Percentiles rank a stretch among this genome's conserved stretches.
Evolutionary conservation across 2,888 invertebrate species (phyloP).

Genomic region (Mimumesa dahlbomi): DNA sequence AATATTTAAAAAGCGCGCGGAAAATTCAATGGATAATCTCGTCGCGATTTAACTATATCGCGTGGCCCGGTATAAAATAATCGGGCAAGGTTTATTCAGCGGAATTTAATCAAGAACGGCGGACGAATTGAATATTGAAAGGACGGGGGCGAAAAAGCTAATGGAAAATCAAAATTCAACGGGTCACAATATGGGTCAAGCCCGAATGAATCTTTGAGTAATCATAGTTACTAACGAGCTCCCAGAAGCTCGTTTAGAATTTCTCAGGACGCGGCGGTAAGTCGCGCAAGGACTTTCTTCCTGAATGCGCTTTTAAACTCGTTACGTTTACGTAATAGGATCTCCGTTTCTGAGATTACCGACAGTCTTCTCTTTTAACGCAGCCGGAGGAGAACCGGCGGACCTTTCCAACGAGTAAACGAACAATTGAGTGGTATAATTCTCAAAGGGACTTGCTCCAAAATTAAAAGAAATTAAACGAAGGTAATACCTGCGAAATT

Average conservation of each 20-base stretch:
- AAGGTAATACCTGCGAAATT: no score
- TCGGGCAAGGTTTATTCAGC: no score
- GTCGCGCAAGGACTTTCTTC: conserved; percentile 1
- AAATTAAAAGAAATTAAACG: no score
- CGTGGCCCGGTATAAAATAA: no score
- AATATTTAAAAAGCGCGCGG: no score
- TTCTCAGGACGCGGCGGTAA: background rate
- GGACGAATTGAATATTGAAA: no score
- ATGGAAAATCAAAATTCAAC: no score
- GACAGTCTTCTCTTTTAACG: background rate
- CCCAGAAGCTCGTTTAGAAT: conserved; percentile 22
- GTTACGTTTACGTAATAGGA: background rate
- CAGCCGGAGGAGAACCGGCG: background rate
- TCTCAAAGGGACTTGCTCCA: background rate
- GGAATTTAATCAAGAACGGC: no score
- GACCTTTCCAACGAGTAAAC: background rate
- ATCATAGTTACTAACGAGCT: conserved; percentile 21
- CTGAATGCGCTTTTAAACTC: conserved; percentile 13
- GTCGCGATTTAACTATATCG: no score
- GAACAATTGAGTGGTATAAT: background rate
- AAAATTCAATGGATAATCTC: no score
- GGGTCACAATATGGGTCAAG: background rate
- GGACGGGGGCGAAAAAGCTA: no score
- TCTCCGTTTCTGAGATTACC: background rate
- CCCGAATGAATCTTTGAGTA: conserved; percentile 1